Base-by-base conservation (phyloP, 1,140 invertebrate genomes). In the Apis dorsata region DNA sequence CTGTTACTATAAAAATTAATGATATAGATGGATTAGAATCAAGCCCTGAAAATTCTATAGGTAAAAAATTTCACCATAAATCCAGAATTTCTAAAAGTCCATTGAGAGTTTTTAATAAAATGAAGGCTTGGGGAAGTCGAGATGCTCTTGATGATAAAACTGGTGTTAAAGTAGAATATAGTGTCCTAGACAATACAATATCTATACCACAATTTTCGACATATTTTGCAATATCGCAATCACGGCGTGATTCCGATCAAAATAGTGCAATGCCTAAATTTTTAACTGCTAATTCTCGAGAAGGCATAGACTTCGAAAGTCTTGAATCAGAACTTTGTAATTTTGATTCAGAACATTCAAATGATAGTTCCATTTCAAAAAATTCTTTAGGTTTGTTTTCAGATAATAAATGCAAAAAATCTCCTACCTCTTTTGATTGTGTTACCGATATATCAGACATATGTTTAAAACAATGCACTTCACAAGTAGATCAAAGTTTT, bases 221-320 rank as follows among this genome's bases (percentile, higher is more conserved):
- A 44, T 44, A 44, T 44, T 44, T 44, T 44, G 34, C 34, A 44
- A 44, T 44, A 7, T 5, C 34, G 5, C 34, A 84, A 63, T 51
- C 5, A 44, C 79, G 75, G n/a, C 75, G 74, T 55, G 89, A 86
- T 79, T 81, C 80, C 28, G 86, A 90, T 78, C 87, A 86, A 15
- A 70, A 21, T 73, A 86, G 55, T 19, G 49, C 28, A 44, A 44
- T 89, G 5, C 92, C 93, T 0, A 91, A 90, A n/a, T 94, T 92
- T 24, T 85, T 94, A 2, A 78, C 90, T 13, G 92, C 93, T 0
- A 93, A 93, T 75, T 93, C 93, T 9, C 91, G 93, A 4, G 92
- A 94, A 44, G 92, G 93, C 7, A 92, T 94, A 60, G 93, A 94
- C 75, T 94, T 94, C 55, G 93, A 94, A 55, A 93, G 91, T 59